These are phyloP conservation scores for Tetranychus cinnabarinus DNA, from an alignment of 1,140 invertebrate species.

Conservation along the genomic window DNA sequence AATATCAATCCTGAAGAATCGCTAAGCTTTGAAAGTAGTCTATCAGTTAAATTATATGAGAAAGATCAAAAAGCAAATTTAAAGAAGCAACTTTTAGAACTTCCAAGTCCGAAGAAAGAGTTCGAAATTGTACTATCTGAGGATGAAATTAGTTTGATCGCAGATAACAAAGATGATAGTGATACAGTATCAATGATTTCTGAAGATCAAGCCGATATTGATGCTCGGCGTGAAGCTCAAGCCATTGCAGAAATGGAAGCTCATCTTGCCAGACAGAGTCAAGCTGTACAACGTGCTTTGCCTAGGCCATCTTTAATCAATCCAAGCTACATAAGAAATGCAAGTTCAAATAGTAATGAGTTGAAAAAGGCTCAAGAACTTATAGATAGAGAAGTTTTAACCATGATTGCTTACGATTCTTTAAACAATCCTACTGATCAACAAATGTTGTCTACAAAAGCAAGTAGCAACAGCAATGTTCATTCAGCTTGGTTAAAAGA, in stretches of 20 bases:
- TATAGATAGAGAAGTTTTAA: constrained; percentile 89
- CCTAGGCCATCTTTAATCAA: constrained; percentile 72
- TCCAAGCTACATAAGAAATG: constrained; percentile 45
- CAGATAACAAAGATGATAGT: constrained; percentile 19
- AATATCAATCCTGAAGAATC: constrained; percentile 74
- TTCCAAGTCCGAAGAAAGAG: constrained; percentile 82
- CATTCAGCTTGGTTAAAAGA: constrained; percentile 57
- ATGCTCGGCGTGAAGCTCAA: constrained; percentile 38
- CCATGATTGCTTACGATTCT: constrained; percentile 76
- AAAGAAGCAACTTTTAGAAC: constrained; percentile 39
- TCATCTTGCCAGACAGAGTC: constrained; percentile 54
- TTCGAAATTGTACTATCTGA: constrained; percentile 95
- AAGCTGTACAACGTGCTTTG: constrained; percentile 64
- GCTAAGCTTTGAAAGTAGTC: constrained; percentile 24
- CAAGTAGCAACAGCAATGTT: neutral
- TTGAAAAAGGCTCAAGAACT: constrained; percentile 83
- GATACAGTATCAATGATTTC: constrained; percentile 19
- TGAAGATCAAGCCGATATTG: constrained; percentile 74
- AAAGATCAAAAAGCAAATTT: constrained; percentile 38
- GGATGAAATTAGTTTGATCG: constrained; percentile 31
- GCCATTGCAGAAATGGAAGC: constrained; percentile 24
- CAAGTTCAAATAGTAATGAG: constrained; percentile 38
- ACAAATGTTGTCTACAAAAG: constrained; percentile 15
- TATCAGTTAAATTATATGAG: constrained; percentile 17
- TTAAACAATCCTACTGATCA: constrained; percentile 23